Base-by-base conservation (phyloP, 2,888 invertebrate species). In the Minunthozetes semirufus region DNA sequence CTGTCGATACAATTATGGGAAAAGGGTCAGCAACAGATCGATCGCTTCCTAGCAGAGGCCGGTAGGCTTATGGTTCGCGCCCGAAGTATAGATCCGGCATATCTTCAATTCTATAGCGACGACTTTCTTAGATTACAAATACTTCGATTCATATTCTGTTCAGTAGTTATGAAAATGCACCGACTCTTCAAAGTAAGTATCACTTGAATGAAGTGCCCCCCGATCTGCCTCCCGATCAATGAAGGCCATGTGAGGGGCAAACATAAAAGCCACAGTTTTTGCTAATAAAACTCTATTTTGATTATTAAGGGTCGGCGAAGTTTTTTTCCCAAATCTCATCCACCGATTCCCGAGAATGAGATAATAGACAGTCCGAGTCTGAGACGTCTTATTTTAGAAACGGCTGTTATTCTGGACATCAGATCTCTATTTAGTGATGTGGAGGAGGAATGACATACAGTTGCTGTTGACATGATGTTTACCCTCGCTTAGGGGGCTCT, bases 71-170 rank as follows among this genome's bases (percentile, higher is more conserved):
- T 95, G 81, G 89, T 89, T 63, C 86, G 92, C 81, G 90, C 90
- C 81, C 87, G 84, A 70, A 82, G 91, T 84, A 88, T 92, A 84
- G 85, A 85, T 80, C 82, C 83, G 77, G 82, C 83, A 61, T 85
- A 83, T 79, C 81, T 94, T 79, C 90, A 92, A 84, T 95, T 95
- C 85, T 91, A 95, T 85, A 93, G 94, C 59, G 96, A 97, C 84
- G 95, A 96, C 82, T 97, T 95, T 85, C 87, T 97, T 79, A 89
- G 96, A 77, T 87, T 94, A 77, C 85, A 95, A 77, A 87, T 95
- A 78, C 86, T 94, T 78, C 89, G 96, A 78, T 96, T 91, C 85
- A 89, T 95, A 78, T 96, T 97, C 87, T 96, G 95, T 86, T 92
- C 92, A 85, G 90, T 92, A 80, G 90, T 92, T 72, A 85, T 96